Evolutionary conservation across 2,797 vertebrate genomes (phyloP).

Genomic region (Chiroxiphia lanceolata): DNA sequence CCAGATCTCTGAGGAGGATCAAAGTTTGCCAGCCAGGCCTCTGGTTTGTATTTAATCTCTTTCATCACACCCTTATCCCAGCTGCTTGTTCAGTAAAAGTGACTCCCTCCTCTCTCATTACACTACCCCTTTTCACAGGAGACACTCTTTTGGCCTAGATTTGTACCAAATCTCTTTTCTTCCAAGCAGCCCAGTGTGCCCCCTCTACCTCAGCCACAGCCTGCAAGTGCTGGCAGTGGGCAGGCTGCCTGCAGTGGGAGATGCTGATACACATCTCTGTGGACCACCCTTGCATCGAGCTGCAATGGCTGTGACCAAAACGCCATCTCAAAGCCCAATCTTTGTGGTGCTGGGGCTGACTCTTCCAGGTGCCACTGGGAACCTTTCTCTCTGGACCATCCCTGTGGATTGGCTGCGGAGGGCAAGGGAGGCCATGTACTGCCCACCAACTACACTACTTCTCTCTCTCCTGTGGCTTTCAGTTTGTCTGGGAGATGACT

Average conservation of each 20-base stretch:
- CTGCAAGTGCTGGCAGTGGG: not conserved
- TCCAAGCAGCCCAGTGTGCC: not conserved
- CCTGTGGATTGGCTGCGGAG: rapidly evolving
- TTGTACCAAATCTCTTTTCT: not conserved
- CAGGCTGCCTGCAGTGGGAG: not conserved
- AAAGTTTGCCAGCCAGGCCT: not conserved
- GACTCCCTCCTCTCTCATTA: not conserved
- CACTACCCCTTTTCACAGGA: not conserved
- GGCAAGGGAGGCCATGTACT: rapidly evolving
- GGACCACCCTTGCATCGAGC: not conserved
- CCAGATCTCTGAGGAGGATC: not conserved
- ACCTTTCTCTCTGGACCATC: not conserved
- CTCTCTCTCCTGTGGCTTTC: not conserved
- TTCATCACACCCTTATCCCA: conserved; percentile 12
- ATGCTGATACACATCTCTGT: rapidly evolving
- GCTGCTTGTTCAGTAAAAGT: conserved; percentile 7
- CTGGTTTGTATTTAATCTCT: conserved; percentile 33
- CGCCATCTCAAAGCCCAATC: not conserved
- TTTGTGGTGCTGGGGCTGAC: not conserved
- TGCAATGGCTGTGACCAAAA: not conserved
- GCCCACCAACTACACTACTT: not conserved
- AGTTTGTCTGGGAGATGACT: not conserved
- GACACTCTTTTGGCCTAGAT: not conserved
- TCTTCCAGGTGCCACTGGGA: rapidly evolving
- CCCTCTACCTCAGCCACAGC: not conserved